phyloP scores from a whole-genome alignment of 1,140 invertebrate species.

The Notospermus geniculatus region DNA sequence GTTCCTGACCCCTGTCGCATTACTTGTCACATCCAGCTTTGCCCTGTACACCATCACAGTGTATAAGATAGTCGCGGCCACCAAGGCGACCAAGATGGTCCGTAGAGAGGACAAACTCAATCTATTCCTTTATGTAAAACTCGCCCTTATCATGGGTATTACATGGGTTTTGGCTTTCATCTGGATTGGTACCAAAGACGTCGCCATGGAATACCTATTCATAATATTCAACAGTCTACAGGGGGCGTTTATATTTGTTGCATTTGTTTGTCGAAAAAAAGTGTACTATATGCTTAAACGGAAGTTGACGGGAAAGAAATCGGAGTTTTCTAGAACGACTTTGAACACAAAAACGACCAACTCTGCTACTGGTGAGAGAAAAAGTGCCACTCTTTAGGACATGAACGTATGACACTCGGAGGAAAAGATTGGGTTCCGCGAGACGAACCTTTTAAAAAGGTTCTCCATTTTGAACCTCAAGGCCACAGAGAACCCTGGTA shows the following conservation, averaged over 20 bases:
- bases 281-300: not conserved
- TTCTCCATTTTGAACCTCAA: no score
- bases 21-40: not conserved
- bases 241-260: slow-evolving; percentile 3
- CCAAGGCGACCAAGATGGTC: not conserved
- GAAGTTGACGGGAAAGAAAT: not conserved
- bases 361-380: not conserved
- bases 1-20: not conserved
- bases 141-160: not conserved
- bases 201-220: slow-evolving; percentile 3
- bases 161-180: slow-evolving; percentile 2
- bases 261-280: slow-evolving; percentile 5
- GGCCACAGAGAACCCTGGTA: no score
- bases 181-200: not conserved
- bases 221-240: slow-evolving; percentile 4
- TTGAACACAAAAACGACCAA: not conserved
- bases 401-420: no score
- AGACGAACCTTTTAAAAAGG: no score
- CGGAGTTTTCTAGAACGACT: not conserved
- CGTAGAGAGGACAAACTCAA: slow-evolving; percentile 1
- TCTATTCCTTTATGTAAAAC: slow-evolving; percentile 7
- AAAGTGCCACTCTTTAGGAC: not conserved
- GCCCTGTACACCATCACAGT: slow-evolving; percentile 1
- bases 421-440: no score
- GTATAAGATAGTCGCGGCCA: not conserved